These are phyloP conservation scores for Eupithecia exiguata DNA, from an alignment of 2,888 invertebrate genomes.

Conservation along the genomic window DNA sequence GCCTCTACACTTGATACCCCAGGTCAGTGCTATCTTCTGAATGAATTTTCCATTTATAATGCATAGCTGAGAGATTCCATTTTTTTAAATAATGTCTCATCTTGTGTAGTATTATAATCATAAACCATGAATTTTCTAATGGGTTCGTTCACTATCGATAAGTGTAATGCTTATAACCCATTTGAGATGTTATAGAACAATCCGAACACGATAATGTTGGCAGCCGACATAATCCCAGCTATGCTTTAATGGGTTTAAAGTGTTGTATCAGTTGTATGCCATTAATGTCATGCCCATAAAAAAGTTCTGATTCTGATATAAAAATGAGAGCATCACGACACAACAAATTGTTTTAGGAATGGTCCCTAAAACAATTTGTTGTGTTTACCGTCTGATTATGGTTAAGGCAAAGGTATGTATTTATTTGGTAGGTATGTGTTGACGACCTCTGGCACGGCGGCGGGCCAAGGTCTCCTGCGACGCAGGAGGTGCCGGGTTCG, in stretches of 20 bases:
- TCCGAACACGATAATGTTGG: constrained; percentile 61
- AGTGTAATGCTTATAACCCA: constrained; percentile 51
- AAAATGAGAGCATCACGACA: constrained; percentile 49
- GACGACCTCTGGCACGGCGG: too few species aligned
- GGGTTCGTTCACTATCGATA: constrained; percentile 49
- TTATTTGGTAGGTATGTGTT: too few species aligned
- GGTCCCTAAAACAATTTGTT: constrained; percentile 30
- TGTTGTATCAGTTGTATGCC: constrained; percentile 58
- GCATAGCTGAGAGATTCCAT: neutral
- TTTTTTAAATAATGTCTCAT: neutral
- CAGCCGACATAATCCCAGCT: constrained; percentile 66
- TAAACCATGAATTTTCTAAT: constrained; percentile 46
- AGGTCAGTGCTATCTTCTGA: constrained; percentile 61
- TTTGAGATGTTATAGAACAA: constrained; percentile 65
- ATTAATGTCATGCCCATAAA: constrained; percentile 71
- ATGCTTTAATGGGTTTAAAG: constrained; percentile 77
- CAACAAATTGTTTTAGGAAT: constrained; percentile 5
- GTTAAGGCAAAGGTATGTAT: neutral
- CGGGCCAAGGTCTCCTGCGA: too few species aligned
- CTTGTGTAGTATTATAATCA: neutral
- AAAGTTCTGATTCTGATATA: constrained; percentile 48
- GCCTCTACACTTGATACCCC: constrained; percentile 63
- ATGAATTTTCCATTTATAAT: neutral
- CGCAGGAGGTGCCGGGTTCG: too few species aligned
- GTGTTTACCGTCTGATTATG: neutral